These are phyloP conservation scores for Embiotoca jacksoni DNA, from an alignment of 2,113 vertebrate species.

Conservation along the genomic window DNA sequence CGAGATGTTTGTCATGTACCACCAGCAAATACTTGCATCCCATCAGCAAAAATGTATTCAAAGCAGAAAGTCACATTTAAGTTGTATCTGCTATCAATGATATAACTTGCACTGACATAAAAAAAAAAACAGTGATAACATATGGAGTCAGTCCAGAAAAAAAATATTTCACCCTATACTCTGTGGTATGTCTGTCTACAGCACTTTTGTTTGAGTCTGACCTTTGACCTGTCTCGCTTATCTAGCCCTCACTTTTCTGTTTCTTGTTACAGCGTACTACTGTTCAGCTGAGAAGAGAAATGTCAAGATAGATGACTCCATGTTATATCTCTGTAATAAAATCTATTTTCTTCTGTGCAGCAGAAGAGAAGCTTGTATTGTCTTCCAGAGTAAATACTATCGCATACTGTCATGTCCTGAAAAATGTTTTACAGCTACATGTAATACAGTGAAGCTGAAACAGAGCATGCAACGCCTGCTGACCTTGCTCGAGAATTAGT, in stretches of 20 bases:
- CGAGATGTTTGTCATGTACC: background rate
- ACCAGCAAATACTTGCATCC: background rate
- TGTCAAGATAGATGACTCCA: background rate
- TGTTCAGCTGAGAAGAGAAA: background rate
- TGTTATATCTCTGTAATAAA: slow-evolving; percentile 11
- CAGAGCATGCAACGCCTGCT: slow-evolving; percentile 9
- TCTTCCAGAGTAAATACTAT: slow-evolving; percentile 26
- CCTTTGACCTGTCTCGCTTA: slow-evolving; percentile 29
- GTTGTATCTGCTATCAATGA: background rate
- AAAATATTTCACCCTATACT: background rate
- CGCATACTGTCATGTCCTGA: slow-evolving; percentile 23
- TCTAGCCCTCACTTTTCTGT: background rate
- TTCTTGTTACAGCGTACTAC: slow-evolving; percentile 7
- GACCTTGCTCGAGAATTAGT: slow-evolving; percentile 34
- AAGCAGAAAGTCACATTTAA: background rate
- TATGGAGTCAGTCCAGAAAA: background rate
- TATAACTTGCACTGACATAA: background rate
- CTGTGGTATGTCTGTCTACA: background rate
- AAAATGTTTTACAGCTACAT: slow-evolving; percentile 16
- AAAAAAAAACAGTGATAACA: background rate
- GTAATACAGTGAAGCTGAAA: slow-evolving; percentile 26
- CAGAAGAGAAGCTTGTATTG: slow-evolving; percentile 2
- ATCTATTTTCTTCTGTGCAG: slow-evolving; percentile 8
- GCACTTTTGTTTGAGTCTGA: slow-evolving; percentile 5
- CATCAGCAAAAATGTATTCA: background rate